Conservation (phyloP, 1,140 invertebrate species). For the Cotesia vestalis region DNA sequence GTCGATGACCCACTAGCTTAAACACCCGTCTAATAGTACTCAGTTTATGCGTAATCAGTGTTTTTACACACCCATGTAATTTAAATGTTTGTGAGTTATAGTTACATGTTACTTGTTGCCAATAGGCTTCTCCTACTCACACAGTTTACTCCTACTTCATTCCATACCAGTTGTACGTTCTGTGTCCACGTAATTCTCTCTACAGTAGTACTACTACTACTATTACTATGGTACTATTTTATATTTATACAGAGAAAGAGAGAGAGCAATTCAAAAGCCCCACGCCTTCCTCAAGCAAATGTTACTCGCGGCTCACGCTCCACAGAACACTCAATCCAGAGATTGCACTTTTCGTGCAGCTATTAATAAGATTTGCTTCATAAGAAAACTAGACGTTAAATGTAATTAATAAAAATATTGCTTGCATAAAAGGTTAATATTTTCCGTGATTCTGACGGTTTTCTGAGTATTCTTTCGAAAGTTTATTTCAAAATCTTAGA, state of each 20-base stretch:
- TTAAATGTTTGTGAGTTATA: not conserved
- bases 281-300: slow-evolving; percentile 59
- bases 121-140: not conserved
- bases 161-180: too few species aligned
- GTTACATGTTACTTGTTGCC: too few species aligned
- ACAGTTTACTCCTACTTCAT: not conserved
- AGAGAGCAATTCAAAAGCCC: slow-evolving; percentile 43
- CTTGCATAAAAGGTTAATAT: not conserved
- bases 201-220: too few species aligned
- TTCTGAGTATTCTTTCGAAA: too few species aligned
- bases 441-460: not conserved
- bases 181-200: too few species aligned
- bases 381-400: slow-evolving; percentile 37
- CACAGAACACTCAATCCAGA: slow-evolving; percentile 45
- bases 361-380: slow-evolving; percentile 18
- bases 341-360: slow-evolving; percentile 52
- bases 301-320: slow-evolving; percentile 62
- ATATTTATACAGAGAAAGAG: slow-evolving; percentile 39
- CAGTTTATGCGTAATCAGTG: slow-evolving; percentile 1
- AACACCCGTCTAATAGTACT: slow-evolving; percentile 51
- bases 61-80: slow-evolving; percentile 26
- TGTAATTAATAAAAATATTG: slow-evolving; percentile 18
- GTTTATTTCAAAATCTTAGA: too few species aligned
- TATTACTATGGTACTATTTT: not conserved
- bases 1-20: slow-evolving; percentile 35